phyloP scores from a whole-genome alignment of 2,113 vertebrate species.

The Nothocercus julius region DNA sequence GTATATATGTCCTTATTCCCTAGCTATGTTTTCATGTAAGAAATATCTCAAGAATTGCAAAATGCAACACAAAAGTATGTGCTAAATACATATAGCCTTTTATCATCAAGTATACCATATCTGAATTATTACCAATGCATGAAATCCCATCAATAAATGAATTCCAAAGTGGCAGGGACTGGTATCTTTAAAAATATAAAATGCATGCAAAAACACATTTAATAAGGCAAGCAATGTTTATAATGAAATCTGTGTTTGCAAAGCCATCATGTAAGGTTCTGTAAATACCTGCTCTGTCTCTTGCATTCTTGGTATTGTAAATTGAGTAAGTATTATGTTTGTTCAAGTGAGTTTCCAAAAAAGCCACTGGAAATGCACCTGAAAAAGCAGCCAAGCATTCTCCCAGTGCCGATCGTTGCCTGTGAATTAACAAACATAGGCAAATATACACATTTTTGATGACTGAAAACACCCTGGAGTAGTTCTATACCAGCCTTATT shows the following conservation, averaged over 20 bases:
- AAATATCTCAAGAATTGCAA: not conserved
- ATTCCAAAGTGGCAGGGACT: not conserved
- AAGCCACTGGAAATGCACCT: slow-evolving; percentile 93
- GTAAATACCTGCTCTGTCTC: slow-evolving; percentile 85
- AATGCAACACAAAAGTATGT: not conserved
- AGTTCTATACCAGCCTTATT: not conserved
- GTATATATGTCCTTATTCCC: not conserved
- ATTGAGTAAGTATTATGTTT: slow-evolving; percentile 91
- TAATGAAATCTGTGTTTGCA: not conserved
- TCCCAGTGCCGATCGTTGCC: slow-evolving; percentile 92
- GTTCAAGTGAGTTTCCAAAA: slow-evolving; percentile 91
- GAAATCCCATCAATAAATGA: not conserved
- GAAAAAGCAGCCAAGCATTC: slow-evolving; percentile 94
- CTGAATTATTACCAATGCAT: not conserved
- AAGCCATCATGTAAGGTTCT: not conserved
- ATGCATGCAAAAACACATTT: not conserved
- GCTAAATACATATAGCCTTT: not conserved
- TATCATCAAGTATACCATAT: not conserved
- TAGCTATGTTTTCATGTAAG: not conserved
- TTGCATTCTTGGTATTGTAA: slow-evolving; percentile 88
- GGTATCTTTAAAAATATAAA: not conserved
- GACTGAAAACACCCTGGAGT: not conserved
- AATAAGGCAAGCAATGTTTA: not conserved
- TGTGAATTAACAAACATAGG: slow-evolving; percentile 53
- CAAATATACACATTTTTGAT: not conserved